A percentile compares a stretch with the other conserved stretches of the same genome.
Evolutionary conservation across 2,888 invertebrate species (phyloP).

Genomic region (Orchesellides sinensis): DNA sequence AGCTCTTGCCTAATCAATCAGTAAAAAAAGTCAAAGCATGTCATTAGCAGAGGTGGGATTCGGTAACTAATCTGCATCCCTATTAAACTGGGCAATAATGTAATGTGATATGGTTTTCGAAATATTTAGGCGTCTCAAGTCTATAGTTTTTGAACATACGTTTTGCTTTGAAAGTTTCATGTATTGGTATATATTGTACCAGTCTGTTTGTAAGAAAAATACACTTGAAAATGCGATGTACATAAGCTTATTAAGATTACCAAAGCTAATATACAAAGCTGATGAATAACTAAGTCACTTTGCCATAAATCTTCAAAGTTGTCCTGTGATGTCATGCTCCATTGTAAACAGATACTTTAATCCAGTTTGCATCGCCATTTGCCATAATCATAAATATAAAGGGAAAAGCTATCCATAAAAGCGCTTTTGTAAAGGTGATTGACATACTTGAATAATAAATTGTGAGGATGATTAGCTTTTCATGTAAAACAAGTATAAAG

Average conservation of each 20-base stretch:
- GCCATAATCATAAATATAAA: slow-evolving; percentile 20
- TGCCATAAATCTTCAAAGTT: slow-evolving; percentile 49
- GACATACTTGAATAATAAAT: slow-evolving; percentile 29
- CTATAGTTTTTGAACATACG: neutral
- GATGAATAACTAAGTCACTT: no score
- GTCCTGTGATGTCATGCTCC: slow-evolving; percentile 33
- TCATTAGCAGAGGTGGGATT: slow-evolving; percentile 2
- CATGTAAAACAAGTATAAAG: slow-evolving; percentile 21
- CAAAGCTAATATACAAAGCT: no score
- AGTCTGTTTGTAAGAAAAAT: no score
- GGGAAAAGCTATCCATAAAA: neutral
- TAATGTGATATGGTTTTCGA: neutral
- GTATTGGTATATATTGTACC: no score
- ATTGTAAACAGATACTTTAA: slow-evolving; percentile 32
- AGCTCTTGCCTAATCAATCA: slow-evolving; percentile 40
- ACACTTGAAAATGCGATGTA: no score
- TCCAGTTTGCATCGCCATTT: slow-evolving; percentile 22
- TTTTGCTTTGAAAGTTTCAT: no score
- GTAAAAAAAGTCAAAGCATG: neutral
- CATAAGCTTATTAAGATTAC: no score
- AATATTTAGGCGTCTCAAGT: neutral
- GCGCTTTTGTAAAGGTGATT: neutral
- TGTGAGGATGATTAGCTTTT: slow-evolving; percentile 33
- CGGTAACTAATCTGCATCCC: slow-evolving; percentile 14
- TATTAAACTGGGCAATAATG: slow-evolving; percentile 17